Conservation (phyloP, 2,888 invertebrate species). For the Netelia melanura region DNA sequence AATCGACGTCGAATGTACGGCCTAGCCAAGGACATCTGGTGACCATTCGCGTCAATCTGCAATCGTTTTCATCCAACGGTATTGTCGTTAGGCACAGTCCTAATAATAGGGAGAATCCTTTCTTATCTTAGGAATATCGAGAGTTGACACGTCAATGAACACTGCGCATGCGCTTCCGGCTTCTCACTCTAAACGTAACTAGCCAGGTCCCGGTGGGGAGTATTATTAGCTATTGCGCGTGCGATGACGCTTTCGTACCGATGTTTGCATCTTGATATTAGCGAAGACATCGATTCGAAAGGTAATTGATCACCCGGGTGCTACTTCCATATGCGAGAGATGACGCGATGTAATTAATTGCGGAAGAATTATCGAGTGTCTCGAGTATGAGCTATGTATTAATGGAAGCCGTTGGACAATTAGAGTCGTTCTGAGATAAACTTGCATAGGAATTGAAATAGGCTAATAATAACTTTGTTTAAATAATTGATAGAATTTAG, state of each 20-base stretch:
- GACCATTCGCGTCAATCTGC: slow-evolving; percentile 24
- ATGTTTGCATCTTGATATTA: slow-evolving; percentile 35
- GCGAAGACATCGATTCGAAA: slow-evolving; percentile 12
- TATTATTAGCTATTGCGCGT: background rate
- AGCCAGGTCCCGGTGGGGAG: background rate
- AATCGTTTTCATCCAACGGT: slow-evolving; percentile 61
- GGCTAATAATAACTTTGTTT: too few relatives aligned
- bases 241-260: slow-evolving; percentile 25
- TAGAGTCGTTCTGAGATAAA: background rate
- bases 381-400: background rate
- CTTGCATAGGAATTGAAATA: too few relatives aligned
- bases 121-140: slow-evolving; percentile 16
- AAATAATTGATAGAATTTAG: too few relatives aligned
- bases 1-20: slow-evolving; percentile 52
- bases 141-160: slow-evolving; percentile 46
- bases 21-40: slow-evolving; percentile 66
- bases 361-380: slow-evolving; percentile 52
- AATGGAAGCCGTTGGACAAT: background rate
- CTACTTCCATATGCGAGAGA: slow-evolving; percentile 35
- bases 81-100: slow-evolving; percentile 51
- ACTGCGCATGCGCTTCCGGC: slow-evolving; percentile 7
- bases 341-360: slow-evolving; percentile 40
- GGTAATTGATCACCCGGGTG: slow-evolving; percentile 39
- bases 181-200: background rate
- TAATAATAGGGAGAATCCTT: slow-evolving; percentile 31